A percentile compares a stretch with the other conserved stretches of the same genome.
Evolutionary conservation across 2,797 vertebrate species (phyloP).

Genomic region (Limosa lapponica): DNA sequence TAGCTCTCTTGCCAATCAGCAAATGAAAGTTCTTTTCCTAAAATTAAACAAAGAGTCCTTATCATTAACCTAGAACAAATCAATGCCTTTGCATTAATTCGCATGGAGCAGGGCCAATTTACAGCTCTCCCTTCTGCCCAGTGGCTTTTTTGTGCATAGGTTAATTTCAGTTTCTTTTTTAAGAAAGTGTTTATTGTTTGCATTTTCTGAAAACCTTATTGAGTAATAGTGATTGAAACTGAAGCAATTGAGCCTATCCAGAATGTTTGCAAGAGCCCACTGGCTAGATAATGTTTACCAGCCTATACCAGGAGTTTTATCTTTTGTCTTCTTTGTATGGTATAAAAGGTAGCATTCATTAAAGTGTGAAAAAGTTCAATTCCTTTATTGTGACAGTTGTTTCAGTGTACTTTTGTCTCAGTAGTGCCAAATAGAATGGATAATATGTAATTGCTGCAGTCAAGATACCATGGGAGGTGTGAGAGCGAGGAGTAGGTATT

Average conservation of each 20-base stretch:
- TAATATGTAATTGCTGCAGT: conserved; percentile 35
- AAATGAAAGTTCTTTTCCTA: not conserved
- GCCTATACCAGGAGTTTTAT: not conserved
- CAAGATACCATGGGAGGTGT: conserved; percentile 11
- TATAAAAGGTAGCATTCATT: not conserved
- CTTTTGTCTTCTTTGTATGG: not conserved
- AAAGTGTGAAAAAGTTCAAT: not conserved
- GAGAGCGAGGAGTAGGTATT: conserved; percentile 17
- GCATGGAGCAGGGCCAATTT: not conserved
- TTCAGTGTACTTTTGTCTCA: not conserved
- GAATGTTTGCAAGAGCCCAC: not conserved
- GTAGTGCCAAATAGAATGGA: not conserved
- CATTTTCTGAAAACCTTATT: not conserved
- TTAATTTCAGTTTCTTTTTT: conserved; percentile 3
- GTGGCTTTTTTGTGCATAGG: rapidly evolving
- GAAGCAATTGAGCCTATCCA: not conserved
- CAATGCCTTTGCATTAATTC: conserved; percentile 1
- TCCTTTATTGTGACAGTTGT: not conserved
- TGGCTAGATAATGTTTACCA: not conserved
- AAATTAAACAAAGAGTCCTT: not conserved
- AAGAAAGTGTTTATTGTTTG: not conserved
- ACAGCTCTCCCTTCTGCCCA: not conserved
- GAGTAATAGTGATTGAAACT: not conserved
- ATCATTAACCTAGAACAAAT: conserved; percentile 9
- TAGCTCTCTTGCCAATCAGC: not conserved